Evolutionary conservation across 2,113 vertebrate genomes (phyloP).

Genomic region (Cyphomyrus plagiostoma): DNA sequence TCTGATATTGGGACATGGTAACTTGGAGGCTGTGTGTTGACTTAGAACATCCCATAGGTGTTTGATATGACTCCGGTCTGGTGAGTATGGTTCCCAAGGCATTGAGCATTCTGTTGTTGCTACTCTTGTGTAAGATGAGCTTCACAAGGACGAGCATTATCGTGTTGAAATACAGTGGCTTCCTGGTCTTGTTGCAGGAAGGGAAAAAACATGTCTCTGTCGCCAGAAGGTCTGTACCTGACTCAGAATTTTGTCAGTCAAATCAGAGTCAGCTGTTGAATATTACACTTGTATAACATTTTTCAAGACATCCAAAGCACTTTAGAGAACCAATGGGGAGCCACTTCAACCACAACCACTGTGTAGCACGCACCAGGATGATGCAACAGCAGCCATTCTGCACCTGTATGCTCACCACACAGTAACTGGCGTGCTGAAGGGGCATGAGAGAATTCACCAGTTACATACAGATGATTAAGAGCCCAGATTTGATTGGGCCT

Average conservation of each 20-base stretch:
- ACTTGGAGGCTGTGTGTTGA: background rate
- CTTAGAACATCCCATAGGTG: background rate
- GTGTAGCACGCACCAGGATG: too few relatives aligned
- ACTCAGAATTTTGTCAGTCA: background rate
- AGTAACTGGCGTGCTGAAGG: background rate
- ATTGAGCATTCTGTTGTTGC: background rate
- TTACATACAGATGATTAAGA: too few relatives aligned
- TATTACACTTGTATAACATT: background rate
- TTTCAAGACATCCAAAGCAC: background rate
- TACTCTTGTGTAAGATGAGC: background rate
- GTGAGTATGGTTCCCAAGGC: background rate
- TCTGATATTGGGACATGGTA: background rate
- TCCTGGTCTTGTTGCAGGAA: background rate
- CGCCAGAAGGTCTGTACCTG: background rate
- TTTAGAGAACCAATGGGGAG: background rate
- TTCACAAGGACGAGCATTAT: background rate
- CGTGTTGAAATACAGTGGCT: background rate
- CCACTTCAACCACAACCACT: too few relatives aligned
- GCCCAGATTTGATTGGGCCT: too few relatives aligned
- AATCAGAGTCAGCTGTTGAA: background rate
- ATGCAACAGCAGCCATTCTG: background rate
- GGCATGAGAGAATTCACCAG: too few relatives aligned
- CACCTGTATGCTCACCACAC: background rate
- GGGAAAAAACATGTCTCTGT: background rate
- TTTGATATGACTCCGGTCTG: background rate